Evolutionary conservation across 2,888 invertebrate genomes (phyloP).

Genomic region (Lepas anatifera): DNA sequence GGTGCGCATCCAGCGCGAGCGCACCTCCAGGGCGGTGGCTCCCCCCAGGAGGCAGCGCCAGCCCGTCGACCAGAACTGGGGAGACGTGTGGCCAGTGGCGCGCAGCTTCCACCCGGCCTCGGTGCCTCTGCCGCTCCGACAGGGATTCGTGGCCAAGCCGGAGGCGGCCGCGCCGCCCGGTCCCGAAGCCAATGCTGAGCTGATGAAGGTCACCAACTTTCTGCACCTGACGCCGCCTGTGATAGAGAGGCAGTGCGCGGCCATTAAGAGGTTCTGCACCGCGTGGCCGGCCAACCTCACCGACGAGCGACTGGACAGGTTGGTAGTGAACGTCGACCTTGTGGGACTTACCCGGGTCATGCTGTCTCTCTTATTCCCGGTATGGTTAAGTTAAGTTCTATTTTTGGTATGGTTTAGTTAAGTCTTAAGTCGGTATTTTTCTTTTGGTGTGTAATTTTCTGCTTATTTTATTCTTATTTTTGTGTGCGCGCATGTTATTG

Average conservation of each 20-base stretch:
- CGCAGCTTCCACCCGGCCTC: slow-evolving; percentile 79
- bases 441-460: too few species aligned
- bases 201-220: slow-evolving; percentile 98
- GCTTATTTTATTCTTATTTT: too few species aligned
- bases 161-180: slow-evolving; percentile 46
- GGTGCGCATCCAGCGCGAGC: not conserved
- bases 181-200: slow-evolving; percentile 81
- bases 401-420: too few species aligned
- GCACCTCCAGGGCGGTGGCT: not conserved
- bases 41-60: slow-evolving; percentile 18
- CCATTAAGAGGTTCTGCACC: slow-evolving; percentile 75
- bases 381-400: too few species aligned
- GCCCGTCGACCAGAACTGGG: slow-evolving; percentile 70
- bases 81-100: slow-evolving; percentile 89
- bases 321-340: too few species aligned
- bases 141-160: slow-evolving; percentile 56
- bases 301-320: slow-evolving; percentile 30
- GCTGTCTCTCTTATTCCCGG: too few species aligned
- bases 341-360: too few species aligned
- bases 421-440: too few species aligned
- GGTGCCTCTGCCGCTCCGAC: slow-evolving; percentile 83
- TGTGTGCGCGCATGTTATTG: too few species aligned
- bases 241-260: slow-evolving; percentile 78
- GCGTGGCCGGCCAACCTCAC: slow-evolving; percentile 69
- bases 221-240: slow-evolving; percentile 92